Evolutionary conservation across 1,140 invertebrate species (phyloP).

Genomic region (Drosophila mayri): DNA sequence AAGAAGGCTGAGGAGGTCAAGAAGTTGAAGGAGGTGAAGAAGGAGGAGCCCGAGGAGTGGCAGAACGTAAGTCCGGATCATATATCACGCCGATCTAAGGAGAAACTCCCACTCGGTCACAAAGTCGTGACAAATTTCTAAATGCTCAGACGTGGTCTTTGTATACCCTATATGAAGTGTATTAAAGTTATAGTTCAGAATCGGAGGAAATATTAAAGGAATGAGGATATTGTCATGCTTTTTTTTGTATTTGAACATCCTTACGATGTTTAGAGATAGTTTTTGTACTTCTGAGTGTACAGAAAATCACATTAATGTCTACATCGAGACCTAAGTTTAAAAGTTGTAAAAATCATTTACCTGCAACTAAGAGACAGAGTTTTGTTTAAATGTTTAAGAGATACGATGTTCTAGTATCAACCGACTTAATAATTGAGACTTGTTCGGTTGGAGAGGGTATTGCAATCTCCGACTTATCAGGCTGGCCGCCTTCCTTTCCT

Average conservation of each 20-base stretch:
- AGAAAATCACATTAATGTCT: neutral
- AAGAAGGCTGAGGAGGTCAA: constrained; percentile 94
- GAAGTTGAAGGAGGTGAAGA: constrained; percentile 90
- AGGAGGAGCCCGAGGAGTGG: constrained; percentile 95
- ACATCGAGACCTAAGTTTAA: neutral
- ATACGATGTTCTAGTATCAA: neutral
- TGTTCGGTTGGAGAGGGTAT: constrained; percentile 1
- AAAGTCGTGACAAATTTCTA: constrained; percentile 71
- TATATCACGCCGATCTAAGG: constrained; percentile 9
- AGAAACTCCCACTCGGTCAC: constrained; percentile 30
- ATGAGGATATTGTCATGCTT: too few relatives aligned
- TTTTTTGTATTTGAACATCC: too few relatives aligned
- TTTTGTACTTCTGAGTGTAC: neutral
- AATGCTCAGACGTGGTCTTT: constrained; percentile 26
- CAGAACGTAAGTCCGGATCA: constrained; percentile 91
- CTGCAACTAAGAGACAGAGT: neutral
- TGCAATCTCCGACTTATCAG: neutral
- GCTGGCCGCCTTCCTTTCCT: neutral
- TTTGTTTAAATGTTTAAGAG: neutral
- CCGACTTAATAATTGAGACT: neutral
- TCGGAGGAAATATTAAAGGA: neutral
- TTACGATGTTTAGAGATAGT: too few relatives aligned
- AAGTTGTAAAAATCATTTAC: neutral
- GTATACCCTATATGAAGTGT: constrained; percentile 3
- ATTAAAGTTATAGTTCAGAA: neutral